Percentiles rank a stretch among this genome's conserved stretches.
Evolutionary conservation across 1,140 invertebrate genomes (phyloP).

Genomic region (Grapholita molesta): DNA sequence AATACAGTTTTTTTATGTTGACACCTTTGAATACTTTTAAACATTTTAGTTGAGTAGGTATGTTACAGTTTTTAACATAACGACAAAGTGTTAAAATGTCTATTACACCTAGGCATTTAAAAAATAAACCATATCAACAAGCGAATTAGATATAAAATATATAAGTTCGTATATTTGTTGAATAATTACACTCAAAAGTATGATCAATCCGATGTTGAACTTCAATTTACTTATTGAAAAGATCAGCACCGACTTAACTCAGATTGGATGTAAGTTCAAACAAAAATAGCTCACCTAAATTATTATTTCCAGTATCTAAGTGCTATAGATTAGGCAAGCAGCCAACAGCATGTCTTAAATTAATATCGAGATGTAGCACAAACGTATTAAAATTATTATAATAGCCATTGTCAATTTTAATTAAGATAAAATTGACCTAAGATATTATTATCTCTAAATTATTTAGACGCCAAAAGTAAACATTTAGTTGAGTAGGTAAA

Average conservation of each 20-base stretch:
- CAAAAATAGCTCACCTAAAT: conserved; percentile 50
- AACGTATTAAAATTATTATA: conserved; percentile 35
- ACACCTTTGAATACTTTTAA: no score
- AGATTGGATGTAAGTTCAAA: conserved; percentile 30
- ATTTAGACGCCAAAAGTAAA: neutral
- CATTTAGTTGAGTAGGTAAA: no score
- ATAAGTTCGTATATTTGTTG: no score
- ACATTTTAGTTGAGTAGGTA: no score
- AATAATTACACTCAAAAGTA: no score
- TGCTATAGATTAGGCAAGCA: conserved; percentile 50
- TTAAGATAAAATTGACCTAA: neutral
- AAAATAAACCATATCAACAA: no score
- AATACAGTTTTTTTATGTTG: no score
- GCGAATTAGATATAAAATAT: no score
- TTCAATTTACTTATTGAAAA: neutral
- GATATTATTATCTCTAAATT: neutral
- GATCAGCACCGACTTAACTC: conserved; percentile 21
- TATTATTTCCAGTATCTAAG: conserved; percentile 53
- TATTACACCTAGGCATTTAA: no score
- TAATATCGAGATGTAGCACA: conserved; percentile 46
- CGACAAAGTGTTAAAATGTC: no score
- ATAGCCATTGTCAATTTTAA: conserved; percentile 16
- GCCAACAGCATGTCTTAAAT: conserved; percentile 57
- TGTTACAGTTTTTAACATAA: no score
- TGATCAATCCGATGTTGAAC: neutral